phyloP scores from a whole-genome alignment of 1,140 invertebrate species.

The Aphis gossypii region DNA sequence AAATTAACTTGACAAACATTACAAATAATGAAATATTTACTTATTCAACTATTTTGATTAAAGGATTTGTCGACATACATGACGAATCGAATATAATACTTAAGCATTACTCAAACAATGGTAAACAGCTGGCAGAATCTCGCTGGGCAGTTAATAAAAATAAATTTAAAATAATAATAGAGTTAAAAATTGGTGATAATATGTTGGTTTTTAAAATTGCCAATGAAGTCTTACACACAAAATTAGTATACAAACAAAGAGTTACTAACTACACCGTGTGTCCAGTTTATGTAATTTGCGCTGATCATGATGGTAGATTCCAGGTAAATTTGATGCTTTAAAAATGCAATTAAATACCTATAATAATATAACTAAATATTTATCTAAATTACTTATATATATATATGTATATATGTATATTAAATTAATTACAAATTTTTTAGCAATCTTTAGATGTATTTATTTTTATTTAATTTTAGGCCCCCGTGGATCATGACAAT shows the following conservation, averaged over 20 bases:
- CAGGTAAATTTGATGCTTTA: conserved; percentile 67
- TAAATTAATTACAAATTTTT: background rate
- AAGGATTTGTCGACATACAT: conserved; percentile 55
- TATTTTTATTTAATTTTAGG: conserved; percentile 11
- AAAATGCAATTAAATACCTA: background rate
- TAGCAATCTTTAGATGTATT: background rate
- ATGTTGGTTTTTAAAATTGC: conserved; percentile 59
- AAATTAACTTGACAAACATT: conserved; percentile 49
- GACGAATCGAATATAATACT: conserved; percentile 40
- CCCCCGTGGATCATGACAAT: conserved; percentile 72
- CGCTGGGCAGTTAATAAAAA: conserved; percentile 59
- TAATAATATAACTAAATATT: background rate
- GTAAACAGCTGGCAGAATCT: conserved; percentile 41
- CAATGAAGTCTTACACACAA: conserved; percentile 26
- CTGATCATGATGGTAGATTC: conserved; percentile 79
- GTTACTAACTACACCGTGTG: conserved; percentile 65
- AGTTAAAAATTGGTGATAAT: conserved; percentile 60
- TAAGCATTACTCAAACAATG: conserved; percentile 39
- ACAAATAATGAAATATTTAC: conserved; percentile 59
- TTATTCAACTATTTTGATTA: conserved; percentile 59
- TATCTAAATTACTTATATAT: background rate
- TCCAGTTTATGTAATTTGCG: conserved; percentile 79
- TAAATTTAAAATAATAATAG: conserved; percentile 60
- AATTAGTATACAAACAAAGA: conserved; percentile 58
- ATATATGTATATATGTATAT: background rate